Evolutionary conservation across 2,888 invertebrate genomes (phyloP).

Genomic region (Colletes collaris): DNA sequence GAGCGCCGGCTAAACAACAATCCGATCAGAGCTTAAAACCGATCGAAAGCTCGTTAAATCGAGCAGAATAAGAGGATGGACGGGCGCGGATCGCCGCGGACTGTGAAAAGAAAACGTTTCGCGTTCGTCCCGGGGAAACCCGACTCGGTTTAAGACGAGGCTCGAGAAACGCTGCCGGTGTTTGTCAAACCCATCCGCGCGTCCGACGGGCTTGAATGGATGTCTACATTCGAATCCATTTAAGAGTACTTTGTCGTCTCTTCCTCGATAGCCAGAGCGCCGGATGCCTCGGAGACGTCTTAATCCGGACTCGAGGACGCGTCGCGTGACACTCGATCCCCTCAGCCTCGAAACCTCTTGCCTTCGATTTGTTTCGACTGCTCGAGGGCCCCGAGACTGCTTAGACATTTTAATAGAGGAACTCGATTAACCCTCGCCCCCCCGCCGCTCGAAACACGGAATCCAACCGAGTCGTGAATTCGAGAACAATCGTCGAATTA

Average conservation of each 20-base stretch:
- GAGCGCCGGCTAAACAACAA: background rate
- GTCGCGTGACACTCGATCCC: slow-evolving; percentile 26
- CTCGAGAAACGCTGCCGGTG: slow-evolving; percentile 11
- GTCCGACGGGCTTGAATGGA: slow-evolving; percentile 34
- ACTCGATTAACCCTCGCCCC: slow-evolving; percentile 2
- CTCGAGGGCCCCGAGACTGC: background rate
- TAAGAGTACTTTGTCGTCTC: slow-evolving; percentile 51
- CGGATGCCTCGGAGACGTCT: slow-evolving; percentile 36
- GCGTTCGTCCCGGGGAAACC: background rate
- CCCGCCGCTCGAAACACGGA: too few species aligned
- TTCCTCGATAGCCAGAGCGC: slow-evolving; percentile 35
- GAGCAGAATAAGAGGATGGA: slow-evolving; percentile 39
- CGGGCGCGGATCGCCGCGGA: background rate
- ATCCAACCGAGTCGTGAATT: too few species aligned
- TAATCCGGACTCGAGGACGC: slow-evolving; percentile 42
- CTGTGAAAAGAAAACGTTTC: slow-evolving; percentile 10
- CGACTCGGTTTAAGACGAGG: slow-evolving; percentile 20
- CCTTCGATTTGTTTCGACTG: slow-evolving; percentile 1
- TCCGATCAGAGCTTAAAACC: slow-evolving; percentile 27
- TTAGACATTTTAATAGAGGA: slow-evolving; percentile 1
- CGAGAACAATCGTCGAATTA: too few species aligned
- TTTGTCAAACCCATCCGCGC: slow-evolving; percentile 47
- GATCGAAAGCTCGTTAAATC: slow-evolving; percentile 46
- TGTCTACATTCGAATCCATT: slow-evolving; percentile 59
- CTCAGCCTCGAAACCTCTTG: background rate